phyloP scores from a whole-genome alignment of 2,797 vertebrate genomes.

The Peromyscus melanophrys region DNA sequence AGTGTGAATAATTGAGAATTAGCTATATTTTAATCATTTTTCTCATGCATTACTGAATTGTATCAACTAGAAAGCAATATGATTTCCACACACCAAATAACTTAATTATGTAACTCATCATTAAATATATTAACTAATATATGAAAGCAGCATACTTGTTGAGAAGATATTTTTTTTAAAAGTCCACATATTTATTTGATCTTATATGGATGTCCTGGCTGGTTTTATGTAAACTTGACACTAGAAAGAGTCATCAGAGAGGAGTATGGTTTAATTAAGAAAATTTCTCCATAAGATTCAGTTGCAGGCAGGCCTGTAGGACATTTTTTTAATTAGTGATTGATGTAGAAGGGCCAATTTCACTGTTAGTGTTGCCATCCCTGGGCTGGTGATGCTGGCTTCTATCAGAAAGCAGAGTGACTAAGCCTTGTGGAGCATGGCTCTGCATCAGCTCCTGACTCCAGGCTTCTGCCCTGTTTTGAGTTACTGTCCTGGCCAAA shows the following conservation, averaged over 20 bases:
- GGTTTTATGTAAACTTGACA: not conserved
- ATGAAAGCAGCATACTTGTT: not conserved
- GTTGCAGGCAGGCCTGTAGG: no score
- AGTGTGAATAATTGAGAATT: constrained; percentile 69
- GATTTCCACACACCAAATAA: constrained; percentile 1
- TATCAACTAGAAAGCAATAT: constrained; percentile 34
- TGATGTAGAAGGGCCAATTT: no score
- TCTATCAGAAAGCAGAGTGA: not conserved
- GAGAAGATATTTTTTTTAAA: not conserved
- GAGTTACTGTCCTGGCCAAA: not conserved
- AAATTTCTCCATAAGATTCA: not conserved
- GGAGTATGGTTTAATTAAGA: not conserved
- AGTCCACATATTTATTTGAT: not conserved
- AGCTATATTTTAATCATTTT: constrained; percentile 54
- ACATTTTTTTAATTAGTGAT: not conserved
- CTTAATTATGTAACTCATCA: not conserved
- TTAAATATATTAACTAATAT: not conserved
- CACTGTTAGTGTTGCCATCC: not conserved
- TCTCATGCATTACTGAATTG: constrained; percentile 16
- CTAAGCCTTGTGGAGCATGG: not conserved
- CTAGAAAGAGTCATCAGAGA: not conserved
- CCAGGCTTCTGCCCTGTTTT: not conserved
- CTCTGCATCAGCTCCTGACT: not conserved
- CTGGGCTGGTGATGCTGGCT: not conserved
- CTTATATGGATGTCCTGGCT: not conserved